Percentiles rank a stretch among this genome's conserved stretches.
Evolutionary conservation across 1,140 invertebrate species (phyloP).

Genomic region (Spodoptera frugiperda): DNA sequence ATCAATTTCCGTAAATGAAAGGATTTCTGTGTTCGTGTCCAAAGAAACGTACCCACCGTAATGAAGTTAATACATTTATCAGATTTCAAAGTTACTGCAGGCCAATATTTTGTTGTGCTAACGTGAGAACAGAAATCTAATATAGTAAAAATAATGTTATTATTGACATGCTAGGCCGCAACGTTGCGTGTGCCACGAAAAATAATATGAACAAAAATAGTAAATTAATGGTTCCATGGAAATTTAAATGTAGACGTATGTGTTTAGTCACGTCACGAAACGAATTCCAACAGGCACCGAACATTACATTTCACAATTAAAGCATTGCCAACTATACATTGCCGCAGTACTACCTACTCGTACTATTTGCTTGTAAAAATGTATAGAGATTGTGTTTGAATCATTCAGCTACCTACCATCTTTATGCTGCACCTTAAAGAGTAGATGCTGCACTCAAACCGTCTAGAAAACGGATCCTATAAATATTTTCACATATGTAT

Average conservation of each 20-base stretch:
- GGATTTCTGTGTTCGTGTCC: slow-evolving; percentile 57
- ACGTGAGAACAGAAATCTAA: slow-evolving; percentile 57
- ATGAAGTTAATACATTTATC: slow-evolving; percentile 56
- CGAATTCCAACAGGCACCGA: slow-evolving; percentile 12
- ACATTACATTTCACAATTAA: slow-evolving; percentile 24
- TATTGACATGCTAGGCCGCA: slow-evolving; percentile 53
- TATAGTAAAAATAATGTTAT: slow-evolving; percentile 45
- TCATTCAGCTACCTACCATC: background rate
- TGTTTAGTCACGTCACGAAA: slow-evolving; percentile 48
- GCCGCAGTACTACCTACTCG: background rate
- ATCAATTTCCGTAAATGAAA: slow-evolving; percentile 68
- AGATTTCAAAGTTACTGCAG: slow-evolving; percentile 44
- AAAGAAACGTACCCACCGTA: slow-evolving; percentile 53
- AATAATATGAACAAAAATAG: slow-evolving; percentile 51
- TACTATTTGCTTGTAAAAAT: slow-evolving; percentile 13
- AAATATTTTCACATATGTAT: slow-evolving; percentile 71
- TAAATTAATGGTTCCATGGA: slow-evolving; percentile 50
- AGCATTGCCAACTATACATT: background rate
- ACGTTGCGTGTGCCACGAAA: slow-evolving; percentile 59
- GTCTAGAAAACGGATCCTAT: slow-evolving; percentile 62
- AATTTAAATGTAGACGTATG: slow-evolving; percentile 50
- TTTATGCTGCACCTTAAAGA: slow-evolving; percentile 34
- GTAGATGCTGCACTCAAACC: slow-evolving; percentile 51
- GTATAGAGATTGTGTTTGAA: background rate
- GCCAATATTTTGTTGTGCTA: slow-evolving; percentile 50